phyloP scores from a whole-genome alignment of 1,140 invertebrate species.

The Trichonephila clavipes region DNA sequence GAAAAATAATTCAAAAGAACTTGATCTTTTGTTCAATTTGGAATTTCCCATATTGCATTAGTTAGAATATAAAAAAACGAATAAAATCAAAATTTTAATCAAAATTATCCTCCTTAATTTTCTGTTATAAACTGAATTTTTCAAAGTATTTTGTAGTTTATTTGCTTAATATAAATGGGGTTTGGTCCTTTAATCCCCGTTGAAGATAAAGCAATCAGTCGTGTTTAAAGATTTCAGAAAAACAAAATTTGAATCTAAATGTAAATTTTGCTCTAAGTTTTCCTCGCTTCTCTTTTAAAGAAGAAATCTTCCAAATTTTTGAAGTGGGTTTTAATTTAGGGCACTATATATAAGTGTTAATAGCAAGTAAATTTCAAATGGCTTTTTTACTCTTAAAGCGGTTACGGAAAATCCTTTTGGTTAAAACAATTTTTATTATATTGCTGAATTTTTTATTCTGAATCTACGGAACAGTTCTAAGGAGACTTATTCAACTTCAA shows the following conservation, averaged over 20 bases:
- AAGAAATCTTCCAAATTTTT: slow-evolving; percentile 5
- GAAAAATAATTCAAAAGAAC: too few species aligned
- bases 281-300: not conserved
- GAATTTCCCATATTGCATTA: not conserved
- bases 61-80: too few species aligned
- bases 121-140: not conserved
- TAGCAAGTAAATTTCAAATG: slow-evolving; percentile 41
- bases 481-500: slow-evolving; percentile 29
- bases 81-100: too few species aligned
- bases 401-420: not conserved
- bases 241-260: slow-evolving; percentile 31
- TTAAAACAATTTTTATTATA: slow-evolving; percentile 13
- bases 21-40: not conserved
- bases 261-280: slow-evolving; percentile 36
- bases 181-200: not conserved
- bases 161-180: not conserved
- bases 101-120: not conserved
- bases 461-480: not conserved
- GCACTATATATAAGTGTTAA: slow-evolving; percentile 6
- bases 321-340: slow-evolving; percentile 31
- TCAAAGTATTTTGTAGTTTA: not conserved
- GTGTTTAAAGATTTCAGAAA: not conserved
- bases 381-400: not conserved
- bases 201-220: not conserved
- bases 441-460: slow-evolving; percentile 13